Percentiles rank a stretch among this genome's conserved stretches.
These are phyloP conservation scores for Habroteleia sp. DNA, from an alignment of 2,888 invertebrate genomes.

Conservation along the genomic window DNA sequence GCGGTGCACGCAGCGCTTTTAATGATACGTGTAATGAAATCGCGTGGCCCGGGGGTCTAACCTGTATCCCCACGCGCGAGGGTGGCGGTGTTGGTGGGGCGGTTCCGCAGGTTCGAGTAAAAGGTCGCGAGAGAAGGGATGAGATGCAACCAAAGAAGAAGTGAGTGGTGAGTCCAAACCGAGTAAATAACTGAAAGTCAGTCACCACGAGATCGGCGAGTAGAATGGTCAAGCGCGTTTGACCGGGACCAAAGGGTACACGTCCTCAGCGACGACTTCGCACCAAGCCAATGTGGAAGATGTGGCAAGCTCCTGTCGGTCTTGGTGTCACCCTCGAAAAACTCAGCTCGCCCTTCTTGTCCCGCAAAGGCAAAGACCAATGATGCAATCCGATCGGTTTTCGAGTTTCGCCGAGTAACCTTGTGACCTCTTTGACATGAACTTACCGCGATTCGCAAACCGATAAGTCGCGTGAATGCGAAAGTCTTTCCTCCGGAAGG, in stretches of 20 bases:
- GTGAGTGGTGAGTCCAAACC: slow-evolving; percentile 73
- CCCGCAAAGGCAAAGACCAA: too few species aligned
- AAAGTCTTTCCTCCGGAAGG: slow-evolving; percentile 75
- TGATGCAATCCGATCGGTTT: too few species aligned
- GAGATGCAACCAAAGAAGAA: slow-evolving; percentile 67
- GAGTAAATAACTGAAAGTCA: slow-evolving; percentile 79
- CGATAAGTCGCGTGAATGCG: slow-evolving; percentile 68
- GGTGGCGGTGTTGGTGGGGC: slow-evolving; percentile 68
- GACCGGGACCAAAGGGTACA: slow-evolving; percentile 48
- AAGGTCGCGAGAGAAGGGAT: slow-evolving; percentile 72
- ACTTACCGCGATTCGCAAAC: slow-evolving; percentile 43
- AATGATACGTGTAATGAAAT: slow-evolving; percentile 76
- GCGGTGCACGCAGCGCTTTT: slow-evolving; percentile 68
- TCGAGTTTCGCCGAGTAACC: too few species aligned
- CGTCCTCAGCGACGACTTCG: too few species aligned
- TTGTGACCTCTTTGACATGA: slow-evolving; percentile 23
- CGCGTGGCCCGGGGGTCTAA: slow-evolving; percentile 71
- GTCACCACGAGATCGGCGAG: slow-evolving; percentile 81
- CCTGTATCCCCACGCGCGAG: slow-evolving; percentile 68
- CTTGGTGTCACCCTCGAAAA: slow-evolving; percentile 17
- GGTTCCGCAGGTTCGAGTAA: slow-evolving; percentile 64
- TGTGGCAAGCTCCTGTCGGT: too few species aligned
- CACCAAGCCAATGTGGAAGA: too few species aligned
- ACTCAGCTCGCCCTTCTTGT: too few species aligned
- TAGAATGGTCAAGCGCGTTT: slow-evolving; percentile 79